Evolutionary conservation across 2,888 invertebrate genomes (phyloP), one percentile per base, ranked within the genome.

Genomic region (Trichopria drosophilae): DNA sequence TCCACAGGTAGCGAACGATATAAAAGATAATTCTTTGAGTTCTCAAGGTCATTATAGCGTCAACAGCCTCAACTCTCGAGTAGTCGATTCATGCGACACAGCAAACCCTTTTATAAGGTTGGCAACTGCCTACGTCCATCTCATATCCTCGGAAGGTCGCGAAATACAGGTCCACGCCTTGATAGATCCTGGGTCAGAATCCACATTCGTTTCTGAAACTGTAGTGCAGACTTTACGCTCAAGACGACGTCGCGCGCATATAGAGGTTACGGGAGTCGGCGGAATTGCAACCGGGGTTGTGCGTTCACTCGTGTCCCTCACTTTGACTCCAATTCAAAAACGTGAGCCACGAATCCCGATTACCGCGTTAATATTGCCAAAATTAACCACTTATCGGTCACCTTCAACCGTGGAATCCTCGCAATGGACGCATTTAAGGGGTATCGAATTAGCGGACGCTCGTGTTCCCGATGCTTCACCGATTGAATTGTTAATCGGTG

Each of bases 401-500:
- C 9, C 9, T n/a, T 18, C 34, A 10, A 4, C 13, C 9, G 34
- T 34, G 5, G 1, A 4, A 5, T 4, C 4, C 10, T 5, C 7
- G n/a, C 7, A 34, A 9, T 47, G 41, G 46, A 24, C 12, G 2
- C 46, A 51, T 16, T 18, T 51, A 23, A 24, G 35, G 40, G 51
- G 35, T 28, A 16, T 45, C 12, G 22, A n/a, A 20, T 20, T 46
- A 26, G 41, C 51, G 2, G 46, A 46, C 24, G 46, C 51, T 22
- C 32, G 46, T 1, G 36, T 22, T n/a, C 35, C 43, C 23, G 13
- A 40, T 35, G 22, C 7, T 24, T 24, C 35, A 4, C 9, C 43
- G 10, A 31, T 52, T 4, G 6, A 44, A 2, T 23, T 36, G 6
- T 15, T 55, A 10, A 36, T 55, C 23, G 52, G 46, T 19, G 47